Conservation (phyloP, 53 echinoderm and acorn worm genomes). For the Apostichopus leukothele region DNA sequence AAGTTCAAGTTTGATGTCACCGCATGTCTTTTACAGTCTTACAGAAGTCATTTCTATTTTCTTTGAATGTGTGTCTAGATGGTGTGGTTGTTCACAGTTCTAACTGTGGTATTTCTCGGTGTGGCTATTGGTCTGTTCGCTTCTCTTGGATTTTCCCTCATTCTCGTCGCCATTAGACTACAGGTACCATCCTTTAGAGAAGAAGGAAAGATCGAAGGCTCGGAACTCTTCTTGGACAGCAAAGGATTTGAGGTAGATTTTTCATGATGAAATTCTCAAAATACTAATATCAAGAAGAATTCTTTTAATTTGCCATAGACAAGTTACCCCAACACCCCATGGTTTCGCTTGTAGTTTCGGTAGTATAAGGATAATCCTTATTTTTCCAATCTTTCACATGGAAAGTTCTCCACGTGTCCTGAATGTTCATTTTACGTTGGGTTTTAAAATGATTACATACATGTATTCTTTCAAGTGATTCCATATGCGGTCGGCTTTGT, state of each 20-base stretch:
- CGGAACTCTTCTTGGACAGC: conserved; percentile 76
- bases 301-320: too few relatives aligned
- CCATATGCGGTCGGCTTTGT: too few relatives aligned
- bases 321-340: too few relatives aligned
- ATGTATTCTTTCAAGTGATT: too few relatives aligned
- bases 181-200: conserved; percentile 68
- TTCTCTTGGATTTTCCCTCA: conserved; percentile 71
- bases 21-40: too few relatives aligned
- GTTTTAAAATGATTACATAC: too few relatives aligned
- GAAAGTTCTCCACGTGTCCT: conserved; percentile 58
- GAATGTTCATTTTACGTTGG: conserved; percentile 20
- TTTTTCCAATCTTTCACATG: conserved; percentile 52
- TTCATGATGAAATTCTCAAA: too few relatives aligned
- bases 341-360: too few relatives aligned
- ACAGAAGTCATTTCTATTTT: too few relatives aligned
- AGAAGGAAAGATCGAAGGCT: conserved; percentile 64
- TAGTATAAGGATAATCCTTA: background rate
- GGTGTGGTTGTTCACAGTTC: conserved; percentile 73
- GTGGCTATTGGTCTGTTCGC: conserved; percentile 80
- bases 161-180: conserved; percentile 73
- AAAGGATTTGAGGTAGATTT: conserved; percentile 41
- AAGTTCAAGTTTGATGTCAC: too few relatives aligned
- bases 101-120: conserved; percentile 71
- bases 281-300: too few relatives aligned
- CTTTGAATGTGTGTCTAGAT: conserved; percentile 32